A percentile compares a stretch with the other conserved stretches of the same genome.
Evolutionary conservation across 2,797 vertebrate genomes (phyloP).

Genomic region (Leptodactylus fallax): DNA sequence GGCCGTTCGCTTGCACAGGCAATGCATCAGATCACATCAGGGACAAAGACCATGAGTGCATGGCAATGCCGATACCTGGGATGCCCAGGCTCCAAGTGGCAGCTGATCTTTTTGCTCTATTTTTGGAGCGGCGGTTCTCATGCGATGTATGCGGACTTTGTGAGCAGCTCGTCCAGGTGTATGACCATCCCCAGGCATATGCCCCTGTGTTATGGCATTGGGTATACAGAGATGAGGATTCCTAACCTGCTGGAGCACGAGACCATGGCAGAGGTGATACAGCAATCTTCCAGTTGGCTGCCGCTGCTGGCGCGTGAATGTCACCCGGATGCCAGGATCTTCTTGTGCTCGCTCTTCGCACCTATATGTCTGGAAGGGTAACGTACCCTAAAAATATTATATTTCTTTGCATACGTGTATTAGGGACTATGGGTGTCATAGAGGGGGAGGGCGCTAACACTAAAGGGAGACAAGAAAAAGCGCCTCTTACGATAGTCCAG

Average conservation of each 20-base stretch:
- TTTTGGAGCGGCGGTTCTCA: slow-evolving; percentile 64
- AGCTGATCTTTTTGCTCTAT: slow-evolving; percentile 54
- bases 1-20: not conserved
- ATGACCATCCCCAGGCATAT: slow-evolving; percentile 77
- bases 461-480: too few species aligned
- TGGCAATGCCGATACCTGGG: not conserved
- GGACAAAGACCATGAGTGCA: not conserved
- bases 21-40: not conserved
- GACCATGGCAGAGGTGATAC: slow-evolving; percentile 82
- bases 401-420: not conserved
- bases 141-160: slow-evolving; percentile 61
- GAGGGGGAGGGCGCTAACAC: not conserved
- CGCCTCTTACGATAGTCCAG: too few species aligned
- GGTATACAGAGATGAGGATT: slow-evolving; percentile 83
- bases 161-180: slow-evolving; percentile 78
- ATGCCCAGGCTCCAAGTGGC: slow-evolving; percentile 38
- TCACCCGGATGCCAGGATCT: slow-evolving; percentile 83
- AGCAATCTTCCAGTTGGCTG: slow-evolving; percentile 87
- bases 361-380: slow-evolving; percentile 89
- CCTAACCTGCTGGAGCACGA: slow-evolving; percentile 86
- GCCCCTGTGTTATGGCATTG: slow-evolving; percentile 85
- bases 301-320: slow-evolving; percentile 85
- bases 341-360: slow-evolving; percentile 88
- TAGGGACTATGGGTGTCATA: not conserved
- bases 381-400: slow-evolving; percentile 50